These are phyloP conservation scores for Meiosimyza decipiens DNA, from an alignment of 2,888 invertebrate species.

Conservation along the genomic window DNA sequence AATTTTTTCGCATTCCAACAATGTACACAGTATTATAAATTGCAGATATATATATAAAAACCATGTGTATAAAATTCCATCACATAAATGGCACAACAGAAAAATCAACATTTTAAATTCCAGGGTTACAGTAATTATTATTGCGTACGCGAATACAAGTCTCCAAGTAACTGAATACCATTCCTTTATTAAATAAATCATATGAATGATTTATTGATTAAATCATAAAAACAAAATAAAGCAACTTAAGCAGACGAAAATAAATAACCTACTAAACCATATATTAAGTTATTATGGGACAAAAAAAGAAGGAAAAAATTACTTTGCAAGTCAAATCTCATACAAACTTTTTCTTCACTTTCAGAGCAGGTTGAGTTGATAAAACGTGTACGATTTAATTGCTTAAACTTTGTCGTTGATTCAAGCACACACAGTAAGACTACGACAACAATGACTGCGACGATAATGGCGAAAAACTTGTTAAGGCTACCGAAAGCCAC, in stretches of 20 bases:
- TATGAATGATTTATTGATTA: not conserved
- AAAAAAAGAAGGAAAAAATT: not conserved
- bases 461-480: not conserved
- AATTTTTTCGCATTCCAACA: too few relatives aligned
- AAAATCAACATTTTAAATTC: too few relatives aligned
- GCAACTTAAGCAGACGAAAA: not conserved
- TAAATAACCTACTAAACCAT: conserved; percentile 44
- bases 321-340: not conserved
- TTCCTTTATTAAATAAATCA: too few relatives aligned
- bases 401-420: conserved; percentile 6
- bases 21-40: too few relatives aligned
- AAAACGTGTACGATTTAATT: conserved; percentile 24
- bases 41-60: too few relatives aligned
- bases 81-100: too few relatives aligned
- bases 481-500: conserved; percentile 12
- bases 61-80: too few relatives aligned
- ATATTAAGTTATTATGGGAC: conserved; percentile 23
- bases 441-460: too few relatives aligned
- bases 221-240: not conserved
- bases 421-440: not conserved
- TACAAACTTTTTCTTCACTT: conserved; percentile 5
- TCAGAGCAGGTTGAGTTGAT: not conserved
- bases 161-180: too few relatives aligned
- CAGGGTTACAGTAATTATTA: not conserved
- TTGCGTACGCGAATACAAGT: not conserved